Conservation (phyloP, 2,888 invertebrate genomes). For the Phanerotoma sp. region DNA sequence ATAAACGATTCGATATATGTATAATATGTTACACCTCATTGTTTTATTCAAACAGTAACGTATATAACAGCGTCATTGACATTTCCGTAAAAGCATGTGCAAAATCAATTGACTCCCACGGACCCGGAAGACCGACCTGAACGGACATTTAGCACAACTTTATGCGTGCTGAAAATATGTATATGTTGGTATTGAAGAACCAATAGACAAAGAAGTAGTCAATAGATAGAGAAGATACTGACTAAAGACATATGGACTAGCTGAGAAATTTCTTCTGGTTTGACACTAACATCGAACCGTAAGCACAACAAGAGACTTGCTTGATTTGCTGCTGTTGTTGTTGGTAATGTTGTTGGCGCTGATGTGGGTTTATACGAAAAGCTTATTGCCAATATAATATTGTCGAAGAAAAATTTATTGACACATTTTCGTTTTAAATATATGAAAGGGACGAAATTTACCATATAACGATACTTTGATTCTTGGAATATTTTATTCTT, state of each 20-base stretch:
- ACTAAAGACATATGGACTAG: not conserved
- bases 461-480: no score
- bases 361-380: no score
- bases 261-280: conserved; percentile 1
- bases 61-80: not conserved
- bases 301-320: not conserved
- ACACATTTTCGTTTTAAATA: no score
- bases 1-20: no score
- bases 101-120: conserved; percentile 21
- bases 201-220: conserved; percentile 1
- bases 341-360: no score
- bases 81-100: not conserved
- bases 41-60: no score
- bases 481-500: no score
- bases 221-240: conserved; percentile 5
- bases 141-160: not conserved
- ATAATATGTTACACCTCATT: no score
- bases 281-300: conserved; percentile 4
- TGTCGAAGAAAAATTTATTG: no score
- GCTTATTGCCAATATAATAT: no score
- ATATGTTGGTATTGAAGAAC: not conserved
- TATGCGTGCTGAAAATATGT: not conserved
- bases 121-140: conserved; percentile 23
- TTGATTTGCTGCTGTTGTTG: no score
- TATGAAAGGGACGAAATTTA: no score